Evolutionary conservation across 2,113 vertebrate species (phyloP).

Genomic region (Malurus melanocephalus): DNA sequence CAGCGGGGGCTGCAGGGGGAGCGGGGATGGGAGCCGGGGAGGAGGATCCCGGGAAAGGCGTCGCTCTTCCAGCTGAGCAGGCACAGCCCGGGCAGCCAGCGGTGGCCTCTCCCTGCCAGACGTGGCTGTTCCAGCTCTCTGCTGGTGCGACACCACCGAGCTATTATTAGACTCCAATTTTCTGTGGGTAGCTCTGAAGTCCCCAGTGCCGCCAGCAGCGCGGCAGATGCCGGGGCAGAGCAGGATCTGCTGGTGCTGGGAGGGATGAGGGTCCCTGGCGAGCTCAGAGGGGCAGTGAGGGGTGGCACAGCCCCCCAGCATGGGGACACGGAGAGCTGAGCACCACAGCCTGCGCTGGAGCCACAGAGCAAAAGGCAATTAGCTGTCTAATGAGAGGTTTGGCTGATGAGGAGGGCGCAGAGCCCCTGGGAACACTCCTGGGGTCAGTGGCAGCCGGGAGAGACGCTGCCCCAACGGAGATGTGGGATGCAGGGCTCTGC

Average conservation of each 20-base stretch:
- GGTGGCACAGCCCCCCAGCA: neutral
- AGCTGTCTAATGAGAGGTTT: neutral
- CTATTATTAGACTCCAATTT: slow-evolving; percentile 46
- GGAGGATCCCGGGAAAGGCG: neutral
- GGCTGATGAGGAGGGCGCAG: neutral
- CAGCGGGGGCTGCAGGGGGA: neutral
- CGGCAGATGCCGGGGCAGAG: slow-evolving; percentile 24
- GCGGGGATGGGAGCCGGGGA: neutral
- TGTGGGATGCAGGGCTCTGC: rapidly evolving
- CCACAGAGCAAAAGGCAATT: neutral
- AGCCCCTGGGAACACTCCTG: neutral
- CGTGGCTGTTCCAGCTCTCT: neutral
- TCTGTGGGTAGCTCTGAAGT: slow-evolving; percentile 39
- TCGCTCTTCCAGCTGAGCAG: slow-evolving; percentile 22
- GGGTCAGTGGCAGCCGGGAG: neutral
- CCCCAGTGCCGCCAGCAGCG: slow-evolving; percentile 34
- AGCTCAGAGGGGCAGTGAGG: neutral
- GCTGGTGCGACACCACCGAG: neutral
- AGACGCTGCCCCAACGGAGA: neutral
- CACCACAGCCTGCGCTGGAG: neutral
- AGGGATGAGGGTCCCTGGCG: neutral
- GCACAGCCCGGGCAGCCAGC: neutral
- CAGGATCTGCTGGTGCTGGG: slow-evolving; percentile 19
- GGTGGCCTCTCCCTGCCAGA: slow-evolving; percentile 2
- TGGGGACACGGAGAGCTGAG: rapidly evolving